Base-by-base conservation (phyloP, 2,888 invertebrate species). In the Gonocerus acuteangulatus region DNA sequence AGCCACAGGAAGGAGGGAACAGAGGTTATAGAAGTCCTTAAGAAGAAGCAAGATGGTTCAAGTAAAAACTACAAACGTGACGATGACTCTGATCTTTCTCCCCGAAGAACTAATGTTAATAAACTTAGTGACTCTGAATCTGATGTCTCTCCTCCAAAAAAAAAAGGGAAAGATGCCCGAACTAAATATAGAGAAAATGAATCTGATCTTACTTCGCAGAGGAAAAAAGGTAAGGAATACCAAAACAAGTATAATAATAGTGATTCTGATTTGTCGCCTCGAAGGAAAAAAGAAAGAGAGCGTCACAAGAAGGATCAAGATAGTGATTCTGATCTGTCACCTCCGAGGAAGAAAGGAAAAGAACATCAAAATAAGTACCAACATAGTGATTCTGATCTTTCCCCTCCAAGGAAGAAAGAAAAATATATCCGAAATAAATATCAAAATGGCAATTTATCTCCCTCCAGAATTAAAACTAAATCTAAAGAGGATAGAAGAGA, bases 61-160 rank as follows among this genome's bases (percentile, higher is more conserved):
- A 39, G 39, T n/a, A 32, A 32, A 9, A 32, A 6, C 32, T 6
- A 32, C 32, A 32, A 32, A 32, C 32, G 32, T 32, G 36, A 61
- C 19, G 58, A 56, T 60, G 67, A 62, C 70, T 71, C 69, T 58
- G 67, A 71, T 67, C 48, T 66, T 52, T 70, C 70, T 62, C 69
- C 71, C 61, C 64, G 68, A 48, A 63, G 69, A 48, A 68, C n/a
- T n/a, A n/a, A n/a, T n/a, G n/a, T n/a, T n/a, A n/a, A n/a, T n/a
- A n/a, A n/a, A n/a, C n/a, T n/a, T n/a, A n/a, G n/a, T n/a, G n/a
- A n/a, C n/a, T n/a, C n/a, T n/a, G 47, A 27, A 27, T 27, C 27
- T 27, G 27, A 27, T 9, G 4, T 6, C 27, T 6, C 4, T 27
- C 27, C 27, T 27, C 9, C 27, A 6, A 7, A 15, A 15, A 15